Percentiles rank a stretch among this genome's conserved stretches.
phyloP scores from a whole-genome alignment of 2,113 vertebrate species.

The Henicopernis longicauda region DNA sequence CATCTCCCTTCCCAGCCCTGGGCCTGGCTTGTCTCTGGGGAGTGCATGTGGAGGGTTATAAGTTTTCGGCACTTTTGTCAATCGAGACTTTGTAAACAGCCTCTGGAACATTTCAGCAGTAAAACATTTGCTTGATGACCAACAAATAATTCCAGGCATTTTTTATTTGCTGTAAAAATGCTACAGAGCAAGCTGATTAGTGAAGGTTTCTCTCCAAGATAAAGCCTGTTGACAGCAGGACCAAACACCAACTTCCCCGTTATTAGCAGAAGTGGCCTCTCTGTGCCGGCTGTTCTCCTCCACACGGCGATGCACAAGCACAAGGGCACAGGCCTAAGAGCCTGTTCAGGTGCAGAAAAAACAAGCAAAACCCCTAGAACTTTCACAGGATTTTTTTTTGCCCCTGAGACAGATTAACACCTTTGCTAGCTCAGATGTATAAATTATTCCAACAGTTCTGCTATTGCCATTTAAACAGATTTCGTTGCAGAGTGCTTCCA shows the following conservation, averaged over 20 bases:
- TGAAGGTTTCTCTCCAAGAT: background rate
- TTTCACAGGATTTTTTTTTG: background rate
- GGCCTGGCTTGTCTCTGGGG: background rate
- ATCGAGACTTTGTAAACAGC: background rate
- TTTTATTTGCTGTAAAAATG: background rate
- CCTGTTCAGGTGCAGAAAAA: background rate
- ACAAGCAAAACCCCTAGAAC: background rate
- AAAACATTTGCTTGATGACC: background rate
- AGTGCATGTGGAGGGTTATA: background rate
- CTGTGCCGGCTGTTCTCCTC: background rate
- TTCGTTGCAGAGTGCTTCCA: background rate
- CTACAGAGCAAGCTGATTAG: background rate
- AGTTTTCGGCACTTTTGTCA: background rate
- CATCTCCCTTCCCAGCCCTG: background rate
- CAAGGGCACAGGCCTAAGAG: background rate
- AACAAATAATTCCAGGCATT: background rate
- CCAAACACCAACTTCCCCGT: rapidly evolving
- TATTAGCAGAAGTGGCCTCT: background rate
- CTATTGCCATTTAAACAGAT: background rate
- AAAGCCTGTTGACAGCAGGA: background rate
- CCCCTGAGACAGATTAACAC: background rate
- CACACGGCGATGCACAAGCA: background rate
- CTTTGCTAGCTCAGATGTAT: background rate
- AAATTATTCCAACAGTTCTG: background rate
- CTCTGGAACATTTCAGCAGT: background rate